phyloP scores from a whole-genome alignment of 2,888 invertebrate genomes.

The Dorcus parallelipipedus region DNA sequence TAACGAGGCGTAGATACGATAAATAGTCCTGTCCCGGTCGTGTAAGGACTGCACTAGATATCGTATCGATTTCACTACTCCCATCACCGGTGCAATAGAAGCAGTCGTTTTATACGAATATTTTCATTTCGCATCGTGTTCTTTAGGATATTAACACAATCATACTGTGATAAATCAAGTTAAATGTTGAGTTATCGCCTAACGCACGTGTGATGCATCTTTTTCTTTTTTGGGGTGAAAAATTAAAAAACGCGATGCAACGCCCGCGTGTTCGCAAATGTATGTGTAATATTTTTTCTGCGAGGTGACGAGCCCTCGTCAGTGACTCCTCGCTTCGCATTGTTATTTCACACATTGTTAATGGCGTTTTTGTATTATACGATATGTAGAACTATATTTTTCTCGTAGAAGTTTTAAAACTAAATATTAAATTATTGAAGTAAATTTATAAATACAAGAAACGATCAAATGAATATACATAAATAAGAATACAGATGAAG shows the following conservation, averaged over 20 bases:
- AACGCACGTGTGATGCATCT: conserved; percentile 24
- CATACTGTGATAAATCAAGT: conserved; percentile 68
- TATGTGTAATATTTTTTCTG: conserved; percentile 29
- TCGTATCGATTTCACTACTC: background rate
- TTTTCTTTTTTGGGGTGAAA: background rate
- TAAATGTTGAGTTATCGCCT: conserved; percentile 60
- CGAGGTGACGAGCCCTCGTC: conserved; percentile 22
- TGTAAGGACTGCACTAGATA: background rate
- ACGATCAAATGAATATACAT: conserved; percentile 2
- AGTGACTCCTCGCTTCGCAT: conserved; percentile 33
- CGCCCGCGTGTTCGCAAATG: conserved; percentile 12
- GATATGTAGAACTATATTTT: conserved; percentile 38
- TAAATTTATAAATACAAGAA: conserved; percentile 3
- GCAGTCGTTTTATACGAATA: conserved; percentile 42
- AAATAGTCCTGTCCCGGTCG: no score
- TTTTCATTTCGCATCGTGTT: conserved; percentile 46
- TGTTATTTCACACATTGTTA: conserved; percentile 44
- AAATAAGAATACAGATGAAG: conserved; percentile 18
- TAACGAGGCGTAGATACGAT: no score
- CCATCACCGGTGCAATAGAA: conserved; percentile 28
- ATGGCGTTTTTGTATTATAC: conserved; percentile 41
- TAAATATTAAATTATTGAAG: background rate
- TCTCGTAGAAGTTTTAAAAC: conserved; percentile 31
- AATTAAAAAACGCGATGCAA: conserved; percentile 9
- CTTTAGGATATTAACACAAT: conserved; percentile 50